Percentiles rank a stretch among this genome's conserved stretches.
Conservation (phyloP, 2,113 vertebrate genomes). For the Syngnathus floridae region DNA sequence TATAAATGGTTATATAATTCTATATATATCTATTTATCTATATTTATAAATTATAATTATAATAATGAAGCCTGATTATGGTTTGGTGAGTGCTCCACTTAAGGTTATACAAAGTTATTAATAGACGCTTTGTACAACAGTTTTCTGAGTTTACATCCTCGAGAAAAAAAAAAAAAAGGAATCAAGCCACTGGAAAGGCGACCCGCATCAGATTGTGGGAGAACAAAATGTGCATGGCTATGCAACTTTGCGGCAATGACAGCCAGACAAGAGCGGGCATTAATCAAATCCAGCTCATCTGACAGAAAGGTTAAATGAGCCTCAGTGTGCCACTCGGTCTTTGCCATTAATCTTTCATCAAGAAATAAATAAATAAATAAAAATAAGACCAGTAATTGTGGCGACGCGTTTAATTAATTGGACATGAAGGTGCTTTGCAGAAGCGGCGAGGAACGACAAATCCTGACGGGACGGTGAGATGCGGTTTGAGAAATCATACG, state of each 20-base stretch:
- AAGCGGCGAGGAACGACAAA: conserved; percentile 4
- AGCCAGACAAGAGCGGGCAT: conserved; percentile 38
- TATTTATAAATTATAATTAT: too few species aligned
- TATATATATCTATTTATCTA: too few species aligned
- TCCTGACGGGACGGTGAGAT: not conserved
- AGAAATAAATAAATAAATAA: conserved; percentile 34
- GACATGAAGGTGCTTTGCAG: conserved; percentile 37
- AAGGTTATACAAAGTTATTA: too few species aligned
- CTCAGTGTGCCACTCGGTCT: conserved; percentile 41
- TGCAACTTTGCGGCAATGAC: conserved; percentile 39
- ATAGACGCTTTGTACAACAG: not conserved
- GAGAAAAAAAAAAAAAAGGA: not conserved
- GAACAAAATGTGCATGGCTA: conserved; percentile 1
- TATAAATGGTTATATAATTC: too few species aligned
- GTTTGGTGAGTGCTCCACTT: too few species aligned
- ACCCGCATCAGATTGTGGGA: not conserved
- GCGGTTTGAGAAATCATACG: not conserved
- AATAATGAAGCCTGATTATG: too few species aligned
- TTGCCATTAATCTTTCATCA: conserved; percentile 53
- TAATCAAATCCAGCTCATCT: conserved; percentile 54
- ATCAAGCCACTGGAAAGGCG: not conserved
- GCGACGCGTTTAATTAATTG: conserved; percentile 50
- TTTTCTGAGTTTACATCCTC: not conserved
- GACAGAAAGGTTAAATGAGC: conserved; percentile 55
- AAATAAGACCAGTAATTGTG: conserved; percentile 33